Percentiles rank a stretch among this genome's conserved stretches.
Evolutionary conservation across 2,113 vertebrate species (phyloP).

Genomic region (Passer montanus): DNA sequence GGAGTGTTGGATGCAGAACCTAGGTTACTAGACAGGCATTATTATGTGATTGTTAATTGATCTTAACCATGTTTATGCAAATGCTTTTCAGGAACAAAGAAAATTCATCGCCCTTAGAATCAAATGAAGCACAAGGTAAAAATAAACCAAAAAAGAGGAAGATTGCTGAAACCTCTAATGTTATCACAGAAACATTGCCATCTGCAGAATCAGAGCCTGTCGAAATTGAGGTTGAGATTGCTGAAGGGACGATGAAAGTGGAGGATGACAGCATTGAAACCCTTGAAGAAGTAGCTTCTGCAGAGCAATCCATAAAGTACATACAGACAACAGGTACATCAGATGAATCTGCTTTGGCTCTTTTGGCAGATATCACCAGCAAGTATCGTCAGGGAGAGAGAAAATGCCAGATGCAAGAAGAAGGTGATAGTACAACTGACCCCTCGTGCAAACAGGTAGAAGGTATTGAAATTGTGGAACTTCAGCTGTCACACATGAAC

Average conservation of each 20-base stretch:
- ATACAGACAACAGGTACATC: slow-evolving; percentile 80
- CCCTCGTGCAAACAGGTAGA: slow-evolving; percentile 89
- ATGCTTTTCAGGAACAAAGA: slow-evolving; percentile 82
- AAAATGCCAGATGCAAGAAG: slow-evolving; percentile 77
- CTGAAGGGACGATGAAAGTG: slow-evolving; percentile 83
- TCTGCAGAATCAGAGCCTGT: slow-evolving; percentile 13
- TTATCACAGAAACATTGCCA: slow-evolving; percentile 19
- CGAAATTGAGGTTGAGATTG: slow-evolving; percentile 79
- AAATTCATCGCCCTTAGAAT: slow-evolving; percentile 68
- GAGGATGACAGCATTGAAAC: slow-evolving; percentile 83
- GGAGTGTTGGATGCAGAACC: neutral
- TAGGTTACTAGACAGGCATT: neutral
- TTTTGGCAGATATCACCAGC: slow-evolving; percentile 97
- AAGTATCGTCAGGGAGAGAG: slow-evolving; percentile 92
- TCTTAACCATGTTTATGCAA: neutral
- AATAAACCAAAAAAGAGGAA: slow-evolving; percentile 64
- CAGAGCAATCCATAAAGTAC: slow-evolving; percentile 80
- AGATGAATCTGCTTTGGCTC: slow-evolving; percentile 92
- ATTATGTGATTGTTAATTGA: neutral
- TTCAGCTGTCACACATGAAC: slow-evolving; percentile 96
- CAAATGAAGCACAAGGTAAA: slow-evolving; percentile 67
- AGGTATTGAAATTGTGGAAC: slow-evolving; percentile 94
- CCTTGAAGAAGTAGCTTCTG: slow-evolving; percentile 79
- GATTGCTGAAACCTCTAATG: slow-evolving; percentile 2
- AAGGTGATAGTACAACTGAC: slow-evolving; percentile 76